Evolutionary conservation across 2,113 vertebrate genomes (phyloP).

Genomic region (Alligator sinensis): DNA sequence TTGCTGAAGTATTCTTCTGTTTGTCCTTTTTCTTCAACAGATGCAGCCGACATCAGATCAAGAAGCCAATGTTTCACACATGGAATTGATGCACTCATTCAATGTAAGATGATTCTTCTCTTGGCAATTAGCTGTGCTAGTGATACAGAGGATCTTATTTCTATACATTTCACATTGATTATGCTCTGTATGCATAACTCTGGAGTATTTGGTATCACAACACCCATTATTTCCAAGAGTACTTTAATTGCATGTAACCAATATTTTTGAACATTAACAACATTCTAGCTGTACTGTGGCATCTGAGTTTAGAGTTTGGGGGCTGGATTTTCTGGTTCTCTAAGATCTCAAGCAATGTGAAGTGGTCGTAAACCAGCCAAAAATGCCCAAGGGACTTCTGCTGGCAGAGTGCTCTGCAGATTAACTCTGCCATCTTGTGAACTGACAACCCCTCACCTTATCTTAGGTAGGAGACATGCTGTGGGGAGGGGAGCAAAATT

Average conservation of each 20-base stretch:
- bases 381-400: rapidly evolving
- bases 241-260: not conserved
- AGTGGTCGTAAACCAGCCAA: not conserved
- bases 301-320: not conserved
- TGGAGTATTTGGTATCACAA: not conserved
- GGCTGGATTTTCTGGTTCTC: not conserved
- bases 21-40: not conserved
- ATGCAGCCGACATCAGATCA: rapidly evolving
- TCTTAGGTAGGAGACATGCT: not conserved
- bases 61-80: not conserved
- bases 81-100: not conserved
- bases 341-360: not conserved
- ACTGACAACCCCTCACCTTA: not conserved
- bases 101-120: not conserved
- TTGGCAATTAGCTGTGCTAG: not conserved
- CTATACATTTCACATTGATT: not conserved
- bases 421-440: not conserved
- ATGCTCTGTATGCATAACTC: not conserved
- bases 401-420: not conserved
- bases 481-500: not conserved
- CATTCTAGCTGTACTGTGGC: not conserved
- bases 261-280: not conserved
- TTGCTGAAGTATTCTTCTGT: not conserved
- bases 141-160: not conserved
- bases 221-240: not conserved